A percentile compares a stretch with the other conserved stretches of the same genome.
Evolutionary conservation across 2,113 vertebrate genomes (phyloP).

Genomic region (Bambusicola thoracicus): DNA sequence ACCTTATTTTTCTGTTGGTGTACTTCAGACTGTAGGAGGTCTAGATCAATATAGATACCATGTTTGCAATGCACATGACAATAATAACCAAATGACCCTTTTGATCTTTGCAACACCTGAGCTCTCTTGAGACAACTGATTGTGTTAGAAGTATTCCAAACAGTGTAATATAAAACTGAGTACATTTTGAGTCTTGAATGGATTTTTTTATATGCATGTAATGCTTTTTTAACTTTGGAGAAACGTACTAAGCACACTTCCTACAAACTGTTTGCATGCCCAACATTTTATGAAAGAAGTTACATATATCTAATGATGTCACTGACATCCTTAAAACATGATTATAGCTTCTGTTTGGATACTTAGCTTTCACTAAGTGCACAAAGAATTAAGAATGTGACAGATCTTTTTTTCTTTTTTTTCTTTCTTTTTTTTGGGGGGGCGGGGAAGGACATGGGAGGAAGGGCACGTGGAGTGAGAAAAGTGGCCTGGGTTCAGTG

Average conservation of each 20-base stretch:
- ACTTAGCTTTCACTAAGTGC: background rate
- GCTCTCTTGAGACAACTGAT: background rate
- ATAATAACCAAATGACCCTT: background rate
- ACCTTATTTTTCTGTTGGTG: background rate
- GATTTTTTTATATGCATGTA: background rate
- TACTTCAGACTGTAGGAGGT: background rate
- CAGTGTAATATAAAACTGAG: background rate
- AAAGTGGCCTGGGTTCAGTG: too few relatives aligned
- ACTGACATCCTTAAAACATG: background rate
- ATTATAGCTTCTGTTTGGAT: background rate
- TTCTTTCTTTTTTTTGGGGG: background rate
- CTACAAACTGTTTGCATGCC: background rate
- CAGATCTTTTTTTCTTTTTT: background rate
- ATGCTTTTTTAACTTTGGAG: background rate
- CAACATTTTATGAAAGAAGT: background rate
- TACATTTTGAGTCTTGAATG: background rate
- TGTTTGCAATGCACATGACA: background rate
- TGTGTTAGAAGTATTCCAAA: background rate
- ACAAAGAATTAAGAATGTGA: background rate
- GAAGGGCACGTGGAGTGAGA: background rate
- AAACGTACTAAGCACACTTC: background rate
- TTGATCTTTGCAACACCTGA: background rate
- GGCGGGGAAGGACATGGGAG: accelerated
- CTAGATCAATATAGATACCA: background rate
- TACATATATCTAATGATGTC: background rate